Percentiles rank a stretch among this genome's conserved stretches.
These are phyloP conservation scores for Origma solitaria DNA, from an alignment of 2,113 vertebrate species.

Conservation along the genomic window DNA sequence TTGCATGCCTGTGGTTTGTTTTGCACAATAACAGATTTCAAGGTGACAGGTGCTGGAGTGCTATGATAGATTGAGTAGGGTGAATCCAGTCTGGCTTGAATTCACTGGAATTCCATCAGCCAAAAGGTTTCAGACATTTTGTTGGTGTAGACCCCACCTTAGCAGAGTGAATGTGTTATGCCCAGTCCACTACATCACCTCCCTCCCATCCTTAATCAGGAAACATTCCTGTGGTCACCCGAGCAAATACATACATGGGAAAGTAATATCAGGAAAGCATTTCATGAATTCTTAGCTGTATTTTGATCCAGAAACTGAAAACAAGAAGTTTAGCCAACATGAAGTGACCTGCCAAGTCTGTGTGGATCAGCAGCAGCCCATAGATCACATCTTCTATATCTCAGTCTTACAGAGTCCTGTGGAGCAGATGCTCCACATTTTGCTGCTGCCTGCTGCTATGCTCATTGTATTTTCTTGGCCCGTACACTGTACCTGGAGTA, in stretches of 20 bases:
- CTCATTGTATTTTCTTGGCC: constrained; percentile 2
- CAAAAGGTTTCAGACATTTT: constrained; percentile 6
- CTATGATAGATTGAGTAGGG: not conserved
- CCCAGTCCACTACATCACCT: not conserved
- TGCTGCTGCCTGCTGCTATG: not conserved
- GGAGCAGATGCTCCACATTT: not conserved
- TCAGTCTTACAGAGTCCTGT: not conserved
- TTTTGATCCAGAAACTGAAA: constrained; percentile 37
- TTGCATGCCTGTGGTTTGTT: constrained; percentile 54
- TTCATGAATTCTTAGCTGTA: constrained; percentile 28
- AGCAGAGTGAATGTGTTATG: not conserved
- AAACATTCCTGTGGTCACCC: constrained; percentile 56
- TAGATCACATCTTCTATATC: not conserved
- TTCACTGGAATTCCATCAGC: constrained; percentile 11
- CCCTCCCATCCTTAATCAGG: not conserved
- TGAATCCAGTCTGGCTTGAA: constrained; percentile 24
- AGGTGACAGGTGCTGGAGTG: constrained; percentile 42
- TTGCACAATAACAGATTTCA: constrained; percentile 51
- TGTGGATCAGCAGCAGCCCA: not conserved
- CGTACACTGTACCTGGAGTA: not conserved
- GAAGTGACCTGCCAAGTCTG: not conserved
- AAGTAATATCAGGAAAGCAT: constrained; percentile 40
- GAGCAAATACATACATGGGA: not conserved
- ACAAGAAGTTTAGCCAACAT: constrained; percentile 25
- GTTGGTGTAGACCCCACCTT: not conserved